Base-by-base conservation (phyloP, 2,113 vertebrate species). In the Poeciliopsis occidentalis region DNA sequence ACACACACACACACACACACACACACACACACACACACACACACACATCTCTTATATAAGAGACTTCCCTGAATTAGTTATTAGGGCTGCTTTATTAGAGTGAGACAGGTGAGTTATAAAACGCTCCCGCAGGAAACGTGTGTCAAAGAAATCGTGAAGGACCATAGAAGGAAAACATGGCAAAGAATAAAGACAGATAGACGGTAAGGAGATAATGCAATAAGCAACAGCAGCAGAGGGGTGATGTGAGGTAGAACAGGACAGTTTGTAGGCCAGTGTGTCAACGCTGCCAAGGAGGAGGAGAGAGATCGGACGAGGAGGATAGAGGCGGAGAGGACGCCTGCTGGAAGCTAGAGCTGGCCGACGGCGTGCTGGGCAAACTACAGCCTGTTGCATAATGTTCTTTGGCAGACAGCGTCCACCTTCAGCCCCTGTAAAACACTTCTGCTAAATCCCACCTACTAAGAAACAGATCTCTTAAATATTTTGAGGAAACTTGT, bases 211-310 rank as follows among this genome's bases (percentile, higher is more conserved):
- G 54, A 44, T 7, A 31, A 34, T 2, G 26, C 17, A 10, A 71
- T 64, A 71, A 24, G 44, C 15, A 47, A 78, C 62, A 61, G 26
- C 34, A 74, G 64, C 12, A 67, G 57, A 41, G 60, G 62, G 72
- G 76, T 71, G 78, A 85, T 30, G 64, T 0, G 67, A 82, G 79
- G 75, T 75, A 26, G 67, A 78, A 74, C 27, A 10, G 63, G 10
- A 60, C 37, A 31, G 75, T 86, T 90, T 87, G 75, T 92, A 86
- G 93, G 90, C 84, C 89, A 94, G 90, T 91, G 88, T 93, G 91
- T 92, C 90, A 92, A 76, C 54, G 76, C 79, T 81, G 73, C 73
- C 30, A 68, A 29, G 27, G 66, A 29, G 27, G 78, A 78, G 47
- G 69, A 83, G 54, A 60, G 69, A 4, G 47, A 74, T 31, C n/a